Conservation (phyloP, 2,797 vertebrate species). For the Aeoliscus strigatus region DNA sequence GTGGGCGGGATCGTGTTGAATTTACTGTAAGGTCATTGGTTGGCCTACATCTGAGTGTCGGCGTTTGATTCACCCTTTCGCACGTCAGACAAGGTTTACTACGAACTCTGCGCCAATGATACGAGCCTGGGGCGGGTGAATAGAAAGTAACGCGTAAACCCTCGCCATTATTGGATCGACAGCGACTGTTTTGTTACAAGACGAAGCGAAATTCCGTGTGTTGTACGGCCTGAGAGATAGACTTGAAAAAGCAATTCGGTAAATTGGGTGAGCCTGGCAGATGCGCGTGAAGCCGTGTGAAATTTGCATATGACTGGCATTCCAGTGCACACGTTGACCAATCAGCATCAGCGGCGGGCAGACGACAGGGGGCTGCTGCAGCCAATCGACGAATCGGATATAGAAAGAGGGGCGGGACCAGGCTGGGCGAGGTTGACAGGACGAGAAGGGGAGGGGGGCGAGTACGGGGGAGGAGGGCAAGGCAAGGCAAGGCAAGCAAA, state of each 20-base stretch:
- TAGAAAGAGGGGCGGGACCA: constrained; percentile 59
- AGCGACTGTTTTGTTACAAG: not conserved
- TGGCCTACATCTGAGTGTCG: constrained; percentile 61
- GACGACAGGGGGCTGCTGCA: constrained; percentile 39
- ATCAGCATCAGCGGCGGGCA: constrained; percentile 52
- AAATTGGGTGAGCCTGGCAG: not conserved
- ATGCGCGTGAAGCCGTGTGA: constrained; percentile 8
- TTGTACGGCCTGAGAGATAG: too few species aligned
- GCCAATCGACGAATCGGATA: constrained; percentile 56
- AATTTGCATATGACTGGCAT: constrained; percentile 86
- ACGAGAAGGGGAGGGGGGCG: constrained; percentile 58
- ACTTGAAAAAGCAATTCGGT: too few species aligned
- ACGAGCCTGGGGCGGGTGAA: constrained; percentile 27
- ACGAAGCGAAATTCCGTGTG: not conserved
- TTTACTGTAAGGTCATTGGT: constrained; percentile 63
- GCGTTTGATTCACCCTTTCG: constrained; percentile 45
- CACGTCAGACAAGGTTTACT: constrained; percentile 55
- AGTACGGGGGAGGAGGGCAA: constrained; percentile 50
- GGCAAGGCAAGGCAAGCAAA: too few species aligned
- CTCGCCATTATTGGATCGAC: not conserved
- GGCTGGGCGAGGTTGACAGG: constrained; percentile 81
- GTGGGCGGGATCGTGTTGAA: constrained; percentile 30
- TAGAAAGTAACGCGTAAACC: constrained; percentile 30
- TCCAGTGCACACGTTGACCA: constrained; percentile 72
- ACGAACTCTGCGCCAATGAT: constrained; percentile 53